Percentiles rank a stretch among this genome's conserved stretches.
Evolutionary conservation across 2,797 vertebrate species (phyloP).

Genomic region (Periparus ater): DNA sequence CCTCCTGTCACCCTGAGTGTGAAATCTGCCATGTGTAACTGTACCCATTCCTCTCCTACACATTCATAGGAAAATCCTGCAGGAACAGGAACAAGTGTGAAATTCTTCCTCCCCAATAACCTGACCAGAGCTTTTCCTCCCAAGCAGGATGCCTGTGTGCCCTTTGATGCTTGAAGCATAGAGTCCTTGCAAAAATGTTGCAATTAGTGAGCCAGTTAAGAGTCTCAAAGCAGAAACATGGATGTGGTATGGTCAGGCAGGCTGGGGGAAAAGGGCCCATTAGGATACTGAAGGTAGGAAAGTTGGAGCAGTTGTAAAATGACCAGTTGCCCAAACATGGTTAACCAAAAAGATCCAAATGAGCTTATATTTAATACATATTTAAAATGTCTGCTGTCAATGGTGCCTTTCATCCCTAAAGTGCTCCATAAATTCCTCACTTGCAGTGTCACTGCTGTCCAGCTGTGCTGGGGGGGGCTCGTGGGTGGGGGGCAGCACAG

Average conservation of each 20-base stretch:
- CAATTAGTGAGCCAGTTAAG: constrained; percentile 37
- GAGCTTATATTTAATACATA: constrained; percentile 28
- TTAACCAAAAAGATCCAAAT: constrained; percentile 42
- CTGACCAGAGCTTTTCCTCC: constrained; percentile 44
- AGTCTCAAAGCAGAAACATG: background rate
- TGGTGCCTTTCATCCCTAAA: constrained; percentile 38
- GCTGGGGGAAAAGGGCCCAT: background rate
- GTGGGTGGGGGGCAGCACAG: background rate
- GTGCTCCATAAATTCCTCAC: constrained; percentile 5
- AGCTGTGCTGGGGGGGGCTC: background rate
- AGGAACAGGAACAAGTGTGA: constrained; percentile 26
- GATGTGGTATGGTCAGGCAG: background rate
- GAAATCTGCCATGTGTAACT: background rate
- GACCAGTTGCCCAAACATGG: constrained; percentile 16
- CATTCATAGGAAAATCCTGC: background rate
- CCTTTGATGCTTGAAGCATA: constrained; percentile 8
- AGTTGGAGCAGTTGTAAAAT: constrained; percentile 19
- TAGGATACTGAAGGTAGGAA: constrained; percentile 1
- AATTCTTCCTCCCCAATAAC: constrained; percentile 40
- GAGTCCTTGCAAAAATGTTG: constrained; percentile 11
- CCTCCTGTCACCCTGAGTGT: background rate
- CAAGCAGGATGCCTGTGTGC: constrained; percentile 7
- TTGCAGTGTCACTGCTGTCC: background rate
- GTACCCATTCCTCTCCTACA: background rate
- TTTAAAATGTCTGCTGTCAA: constrained; percentile 10